phyloP scores from a whole-genome alignment of 2,888 invertebrate genomes.

The Mesorhabditis sp. region DNA sequence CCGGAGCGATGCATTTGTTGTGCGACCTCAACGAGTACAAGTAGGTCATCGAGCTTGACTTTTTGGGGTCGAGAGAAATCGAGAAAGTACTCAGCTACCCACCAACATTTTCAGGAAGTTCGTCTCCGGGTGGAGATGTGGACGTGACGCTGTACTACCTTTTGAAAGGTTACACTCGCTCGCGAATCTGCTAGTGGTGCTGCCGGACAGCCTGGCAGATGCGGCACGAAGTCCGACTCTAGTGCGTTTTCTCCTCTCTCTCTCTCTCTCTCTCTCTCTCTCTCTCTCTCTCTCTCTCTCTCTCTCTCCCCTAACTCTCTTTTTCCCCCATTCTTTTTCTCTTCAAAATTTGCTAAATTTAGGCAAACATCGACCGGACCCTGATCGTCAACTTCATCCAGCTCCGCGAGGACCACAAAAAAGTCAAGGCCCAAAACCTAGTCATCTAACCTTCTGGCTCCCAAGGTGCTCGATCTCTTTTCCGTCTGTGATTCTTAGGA shows the following conservation, averaged over 20 bases:
- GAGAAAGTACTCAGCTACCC: background rate
- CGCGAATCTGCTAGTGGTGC: conserved; percentile 87
- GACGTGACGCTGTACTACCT: conserved; percentile 65
- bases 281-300: conserved; percentile 72
- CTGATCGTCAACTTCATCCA: conserved; percentile 89
- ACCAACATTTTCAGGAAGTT: conserved; percentile 12
- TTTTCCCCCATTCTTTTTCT: conserved; percentile 5
- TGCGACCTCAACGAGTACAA: conserved; percentile 94
- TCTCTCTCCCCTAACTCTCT: background rate
- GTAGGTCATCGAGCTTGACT: conserved; percentile 64
- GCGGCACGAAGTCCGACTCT: conserved; percentile 85
- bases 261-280: conserved; percentile 66
- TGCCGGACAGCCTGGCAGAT: conserved; percentile 91
- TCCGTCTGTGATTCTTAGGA: too few species aligned
- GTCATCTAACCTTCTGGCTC: background rate
- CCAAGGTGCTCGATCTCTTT: background rate
- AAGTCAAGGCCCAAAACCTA: background rate
- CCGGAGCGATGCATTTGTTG: conserved; percentile 90
- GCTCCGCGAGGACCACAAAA: conserved; percentile 78
- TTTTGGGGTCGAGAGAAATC: background rate
- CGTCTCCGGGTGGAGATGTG: conserved; percentile 25
- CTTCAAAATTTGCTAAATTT: background rate
- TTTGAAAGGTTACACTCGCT: conserved; percentile 73
- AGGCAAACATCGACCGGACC: conserved; percentile 69
- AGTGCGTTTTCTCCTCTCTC: conserved; percentile 83